Base-by-base conservation (phyloP, 1,140 invertebrate genomes). In the Tribolium madens region DNA sequence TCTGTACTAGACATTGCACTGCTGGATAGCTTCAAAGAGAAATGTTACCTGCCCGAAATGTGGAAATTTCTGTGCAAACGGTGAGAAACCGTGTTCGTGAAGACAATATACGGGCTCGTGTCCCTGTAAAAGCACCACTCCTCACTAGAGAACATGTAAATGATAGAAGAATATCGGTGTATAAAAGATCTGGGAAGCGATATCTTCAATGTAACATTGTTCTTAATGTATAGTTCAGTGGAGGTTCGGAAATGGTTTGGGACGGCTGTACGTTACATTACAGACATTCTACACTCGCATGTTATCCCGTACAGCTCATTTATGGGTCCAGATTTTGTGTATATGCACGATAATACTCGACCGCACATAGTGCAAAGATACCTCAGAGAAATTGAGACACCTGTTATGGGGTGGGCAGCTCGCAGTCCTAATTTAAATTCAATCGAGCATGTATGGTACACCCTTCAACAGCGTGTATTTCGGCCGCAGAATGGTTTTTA, bases 401-500 rank as follows among this genome's bases (percentile, higher is more conserved):
- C 48, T 14, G 52, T 42, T 2, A 42, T 57, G 52, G 17, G 1
- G 17, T 57, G 52, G 52, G 17, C 52, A 21, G 52, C 52, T 3
- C 4, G 2, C 9, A 57, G 52, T 18, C 17, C 52, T 84, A 5
- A 86, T 79, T 60, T 87, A 0, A 87, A 86, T 80, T 81, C 84
- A 2, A 85, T 86, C 10, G 84, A 86, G 64, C 85, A 85, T 77
- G 1, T 85, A 2, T 87, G 85, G 83, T 83, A 86, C 48, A 52
- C 79, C 33, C 75, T 82, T 48, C 78, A 81, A 57, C 26, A 53
- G 31, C 26, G 52, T 13, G n/a, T 52, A 64, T 64, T 64, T 73
- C n/a, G 53, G 48, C 26, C 12, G 70, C 46, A 52, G 31, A 52
- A 73, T 73, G 13, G 46, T 17, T 1, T 48, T 52, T 31, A 13